Evolutionary conservation across 2,888 invertebrate genomes (phyloP).

Genomic region (Cryptosula pallasiana): DNA sequence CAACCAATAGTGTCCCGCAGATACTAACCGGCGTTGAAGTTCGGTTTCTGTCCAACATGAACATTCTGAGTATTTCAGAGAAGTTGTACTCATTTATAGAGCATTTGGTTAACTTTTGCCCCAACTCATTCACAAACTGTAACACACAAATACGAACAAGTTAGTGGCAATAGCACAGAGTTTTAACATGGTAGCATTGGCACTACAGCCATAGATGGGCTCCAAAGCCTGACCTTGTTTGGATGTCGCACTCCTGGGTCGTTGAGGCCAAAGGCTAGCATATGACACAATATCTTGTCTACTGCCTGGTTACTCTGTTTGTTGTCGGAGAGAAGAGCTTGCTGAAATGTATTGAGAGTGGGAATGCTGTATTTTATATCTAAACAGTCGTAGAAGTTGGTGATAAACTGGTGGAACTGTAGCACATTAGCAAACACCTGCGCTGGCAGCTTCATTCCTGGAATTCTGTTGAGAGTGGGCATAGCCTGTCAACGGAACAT

Average conservation of each 20-base stretch:
- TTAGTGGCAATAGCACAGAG: no score
- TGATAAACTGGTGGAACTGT: constrained; percentile 93
- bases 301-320: constrained; percentile 69
- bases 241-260: constrained; percentile 66
- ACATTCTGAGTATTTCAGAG: constrained; percentile 84
- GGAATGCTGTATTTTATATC: constrained; percentile 56
- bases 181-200: no score
- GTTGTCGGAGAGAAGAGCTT: constrained; percentile 75
- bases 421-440: constrained; percentile 85
- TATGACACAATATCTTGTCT: constrained; percentile 78
- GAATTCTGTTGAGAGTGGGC: constrained; percentile 66
- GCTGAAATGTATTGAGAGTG: constrained; percentile 77
- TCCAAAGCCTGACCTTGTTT: constrained; percentile 46
- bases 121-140: constrained; percentile 72
- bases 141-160: background rate
- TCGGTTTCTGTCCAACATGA: constrained; percentile 57
- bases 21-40: background rate
- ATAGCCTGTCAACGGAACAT: constrained; percentile 39
- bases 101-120: constrained; percentile 74
- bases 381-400: constrained; percentile 80
- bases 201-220: no score
- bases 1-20: background rate
- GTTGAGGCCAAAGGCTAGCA: constrained; percentile 84
- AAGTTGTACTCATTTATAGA: constrained; percentile 86
- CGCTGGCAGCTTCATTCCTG: constrained; percentile 74